phyloP scores from a whole-genome alignment of 1,140 invertebrate genomes.

The Octopus sinensis region DNA sequence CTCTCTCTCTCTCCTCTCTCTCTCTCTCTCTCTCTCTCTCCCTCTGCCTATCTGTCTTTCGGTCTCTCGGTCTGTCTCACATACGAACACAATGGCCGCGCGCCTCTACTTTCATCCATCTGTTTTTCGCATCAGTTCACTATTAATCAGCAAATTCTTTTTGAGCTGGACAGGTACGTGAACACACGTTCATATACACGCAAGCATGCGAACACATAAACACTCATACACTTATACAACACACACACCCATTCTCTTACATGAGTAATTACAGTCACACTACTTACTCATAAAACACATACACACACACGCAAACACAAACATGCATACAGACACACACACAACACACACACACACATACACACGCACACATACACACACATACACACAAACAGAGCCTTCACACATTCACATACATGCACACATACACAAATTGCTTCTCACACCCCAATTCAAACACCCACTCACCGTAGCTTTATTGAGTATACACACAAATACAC shows the following conservation, averaged over 20 bases:
- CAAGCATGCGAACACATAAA: neutral
- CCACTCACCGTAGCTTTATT: neutral
- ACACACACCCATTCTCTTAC: neutral
- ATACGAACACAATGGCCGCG: neutral
- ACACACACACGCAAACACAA: neutral
- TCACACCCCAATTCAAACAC: neutral
- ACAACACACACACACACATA: neutral
- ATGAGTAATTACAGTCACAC: neutral
- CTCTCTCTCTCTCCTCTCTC: neutral
- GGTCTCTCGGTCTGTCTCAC: constrained; percentile 13
- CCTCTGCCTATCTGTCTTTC: neutral
- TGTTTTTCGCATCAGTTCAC: neutral
- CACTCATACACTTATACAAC: neutral
- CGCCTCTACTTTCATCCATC: constrained; percentile 1
- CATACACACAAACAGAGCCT: neutral
- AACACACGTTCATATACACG: neutral
- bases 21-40: constrained; percentile 15
- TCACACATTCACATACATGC: neutral
- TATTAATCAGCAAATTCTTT: neutral
- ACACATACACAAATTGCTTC: neutral
- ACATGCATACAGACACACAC: too few species aligned
- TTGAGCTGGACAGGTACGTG: neutral
- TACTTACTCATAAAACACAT: too few species aligned
- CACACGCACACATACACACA: neutral
- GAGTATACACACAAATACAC: neutral